phyloP scores from a whole-genome alignment of 2,113 vertebrate species.

The Forbesichthys agassizii region DNA sequence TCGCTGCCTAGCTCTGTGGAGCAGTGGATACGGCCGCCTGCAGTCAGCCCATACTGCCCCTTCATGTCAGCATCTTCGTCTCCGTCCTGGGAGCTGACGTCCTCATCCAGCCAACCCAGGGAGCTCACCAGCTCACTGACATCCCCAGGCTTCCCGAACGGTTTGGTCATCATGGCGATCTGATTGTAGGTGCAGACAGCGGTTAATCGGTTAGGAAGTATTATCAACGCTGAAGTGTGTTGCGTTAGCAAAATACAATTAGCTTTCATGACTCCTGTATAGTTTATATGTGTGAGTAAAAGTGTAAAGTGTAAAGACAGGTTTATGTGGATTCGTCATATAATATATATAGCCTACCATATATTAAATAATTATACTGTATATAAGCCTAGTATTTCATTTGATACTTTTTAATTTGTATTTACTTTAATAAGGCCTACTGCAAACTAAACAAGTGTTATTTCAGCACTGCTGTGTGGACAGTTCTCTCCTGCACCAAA shows the following conservation, averaged over 20 bases:
- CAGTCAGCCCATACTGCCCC: slow-evolving; percentile 42
- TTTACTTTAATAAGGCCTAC: too few species aligned
- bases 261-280: too few species aligned
- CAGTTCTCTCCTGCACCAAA: slow-evolving; percentile 40
- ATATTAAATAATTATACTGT: too few species aligned
- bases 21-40: slow-evolving; percentile 45
- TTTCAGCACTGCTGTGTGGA: slow-evolving; percentile 56
- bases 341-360: background rate
- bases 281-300: too few species aligned
- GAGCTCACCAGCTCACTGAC: slow-evolving; percentile 82
- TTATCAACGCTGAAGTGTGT: background rate
- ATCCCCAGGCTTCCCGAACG: slow-evolving; percentile 75
- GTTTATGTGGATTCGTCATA: too few species aligned
- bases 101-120: slow-evolving; percentile 83
- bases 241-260: background rate
- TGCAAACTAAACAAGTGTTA: background rate
- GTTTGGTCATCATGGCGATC: slow-evolving; percentile 85
- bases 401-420: background rate
- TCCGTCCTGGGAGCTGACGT: slow-evolving; percentile 80
- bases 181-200: slow-evolving; percentile 46
- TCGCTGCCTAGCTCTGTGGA: slow-evolving; percentile 78
- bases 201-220: slow-evolving; percentile 6
- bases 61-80: slow-evolving; percentile 68
- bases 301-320: too few species aligned
- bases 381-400: background rate